These are phyloP conservation scores for Cherax destructor DNA, from an alignment of 1,140 invertebrate genomes.

Conservation along the genomic window DNA sequence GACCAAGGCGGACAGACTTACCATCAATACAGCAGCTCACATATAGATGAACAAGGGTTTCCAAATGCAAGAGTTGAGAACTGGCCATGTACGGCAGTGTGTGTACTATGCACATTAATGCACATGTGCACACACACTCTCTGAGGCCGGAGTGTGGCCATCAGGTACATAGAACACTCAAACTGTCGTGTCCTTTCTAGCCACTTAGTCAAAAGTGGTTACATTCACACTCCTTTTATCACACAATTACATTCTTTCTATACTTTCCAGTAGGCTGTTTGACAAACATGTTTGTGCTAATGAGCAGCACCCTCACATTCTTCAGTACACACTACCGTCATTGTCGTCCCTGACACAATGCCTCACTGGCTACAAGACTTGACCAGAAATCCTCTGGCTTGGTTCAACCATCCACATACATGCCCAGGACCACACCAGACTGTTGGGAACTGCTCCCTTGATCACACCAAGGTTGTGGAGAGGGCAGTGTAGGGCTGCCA, in stretches of 20 bases:
- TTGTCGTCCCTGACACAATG: constrained; percentile 64
- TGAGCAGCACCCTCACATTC: constrained; percentile 56
- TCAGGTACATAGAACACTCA: constrained; percentile 71
- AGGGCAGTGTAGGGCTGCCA: constrained; percentile 58
- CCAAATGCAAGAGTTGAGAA: constrained; percentile 70
- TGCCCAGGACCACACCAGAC: constrained; percentile 59
- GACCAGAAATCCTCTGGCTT: constrained; percentile 45
- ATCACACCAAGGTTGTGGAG: constrained; percentile 61
- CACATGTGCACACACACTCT: constrained; percentile 66
- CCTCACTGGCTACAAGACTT: constrained; percentile 61
- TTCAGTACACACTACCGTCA: constrained; percentile 53
- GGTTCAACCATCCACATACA: constrained; percentile 66
- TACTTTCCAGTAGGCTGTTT: constrained; percentile 56
- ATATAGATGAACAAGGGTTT: constrained; percentile 70
- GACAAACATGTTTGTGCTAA: constrained; percentile 59
- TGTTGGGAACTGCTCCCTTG: constrained; percentile 54
- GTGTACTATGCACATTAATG: constrained; percentile 60
- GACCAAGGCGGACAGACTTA: constrained; percentile 64
- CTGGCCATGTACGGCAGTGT: constrained; percentile 70
- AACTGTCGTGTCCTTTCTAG: constrained; percentile 64
- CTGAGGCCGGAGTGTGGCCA: constrained; percentile 68
- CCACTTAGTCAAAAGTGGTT: constrained; percentile 58
- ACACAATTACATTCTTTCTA: constrained; percentile 60
- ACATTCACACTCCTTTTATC: constrained; percentile 66
- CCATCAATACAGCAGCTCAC: constrained; percentile 65